Conservation (phyloP, 92 coral and sea anemone genomes). For the Phenganax subtilis region DNA sequence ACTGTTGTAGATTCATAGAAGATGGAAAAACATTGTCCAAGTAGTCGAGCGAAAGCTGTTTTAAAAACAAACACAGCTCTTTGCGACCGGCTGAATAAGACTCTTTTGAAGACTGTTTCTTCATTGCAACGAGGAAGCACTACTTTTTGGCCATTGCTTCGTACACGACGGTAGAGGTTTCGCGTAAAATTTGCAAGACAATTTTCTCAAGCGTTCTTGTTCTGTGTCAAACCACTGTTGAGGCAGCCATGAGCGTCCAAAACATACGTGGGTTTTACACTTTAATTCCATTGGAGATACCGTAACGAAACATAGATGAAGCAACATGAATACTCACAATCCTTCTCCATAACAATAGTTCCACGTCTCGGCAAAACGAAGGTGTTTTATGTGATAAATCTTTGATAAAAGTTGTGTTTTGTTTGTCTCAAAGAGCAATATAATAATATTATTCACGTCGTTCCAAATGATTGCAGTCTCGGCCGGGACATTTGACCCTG, state of each 20-base stretch:
- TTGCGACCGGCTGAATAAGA: neutral
- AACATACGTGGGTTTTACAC: slow-evolving; percentile 14
- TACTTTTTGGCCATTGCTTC: slow-evolving; percentile 10
- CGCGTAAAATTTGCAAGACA: neutral
- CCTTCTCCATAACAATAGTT: slow-evolving; percentile 9
- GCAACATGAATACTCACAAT: slow-evolving; percentile 3
- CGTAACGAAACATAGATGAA: slow-evolving; percentile 9
- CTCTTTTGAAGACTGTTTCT: slow-evolving; percentile 12
- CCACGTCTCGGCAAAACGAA: slow-evolving; percentile 5
- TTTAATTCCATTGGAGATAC: slow-evolving; percentile 17
- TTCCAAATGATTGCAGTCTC: slow-evolving; percentile 29
- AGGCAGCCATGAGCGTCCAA: slow-evolving; percentile 14
- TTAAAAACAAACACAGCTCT: slow-evolving; percentile 63
- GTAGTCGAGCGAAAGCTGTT: slow-evolving; percentile 68
- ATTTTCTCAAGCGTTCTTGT: neutral
- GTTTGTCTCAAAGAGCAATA: slow-evolving; percentile 25
- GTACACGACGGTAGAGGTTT: neutral
- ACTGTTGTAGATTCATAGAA: slow-evolving; percentile 61
- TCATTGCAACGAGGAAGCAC: slow-evolving; percentile 5
- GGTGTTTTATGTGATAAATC: slow-evolving; percentile 3
- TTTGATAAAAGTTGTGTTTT: slow-evolving; percentile 9
- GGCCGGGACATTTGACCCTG: slow-evolving; percentile 14
- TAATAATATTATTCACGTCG: neutral
- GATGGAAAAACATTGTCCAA: slow-evolving; percentile 70
- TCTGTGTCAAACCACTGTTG: slow-evolving; percentile 19